These are phyloP conservation scores for Calosoma granatense DNA, from an alignment of 1,140 invertebrate species.

Conservation along the genomic window DNA sequence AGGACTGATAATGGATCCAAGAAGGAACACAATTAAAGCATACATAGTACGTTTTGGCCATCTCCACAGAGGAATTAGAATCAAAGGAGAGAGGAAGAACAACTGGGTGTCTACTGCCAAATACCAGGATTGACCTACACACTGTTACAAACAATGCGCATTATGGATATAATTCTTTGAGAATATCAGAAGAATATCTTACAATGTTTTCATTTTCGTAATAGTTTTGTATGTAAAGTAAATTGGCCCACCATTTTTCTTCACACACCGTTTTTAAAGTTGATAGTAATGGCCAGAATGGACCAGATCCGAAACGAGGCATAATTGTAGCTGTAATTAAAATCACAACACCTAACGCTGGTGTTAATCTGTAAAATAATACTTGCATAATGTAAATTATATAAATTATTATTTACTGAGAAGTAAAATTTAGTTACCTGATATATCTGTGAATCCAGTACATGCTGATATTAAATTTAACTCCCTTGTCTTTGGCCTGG, in stretches of 20 bases:
- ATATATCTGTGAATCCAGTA: conserved; percentile 47
- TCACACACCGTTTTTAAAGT: conserved; percentile 30
- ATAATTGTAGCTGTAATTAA: conserved; percentile 32
- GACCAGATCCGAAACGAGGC: conserved; percentile 32
- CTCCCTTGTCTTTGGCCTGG: conserved; percentile 35
- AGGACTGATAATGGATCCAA: not conserved
- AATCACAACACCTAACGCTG: conserved; percentile 33
- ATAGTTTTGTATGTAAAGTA: conserved; percentile 41
- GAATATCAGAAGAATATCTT: not conserved
- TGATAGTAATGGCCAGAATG: conserved; percentile 32
- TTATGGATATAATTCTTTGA: not conserved
- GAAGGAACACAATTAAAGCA: not conserved
- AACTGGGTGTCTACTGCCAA: conserved; percentile 35
- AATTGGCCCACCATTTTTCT: conserved; percentile 39
- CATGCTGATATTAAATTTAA: conserved; percentile 18
- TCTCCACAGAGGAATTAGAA: conserved; percentile 25
- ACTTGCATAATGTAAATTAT: no score
- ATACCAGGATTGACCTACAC: conserved; percentile 36
- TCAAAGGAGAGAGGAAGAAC: conserved; percentile 29
- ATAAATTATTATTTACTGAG: no score
- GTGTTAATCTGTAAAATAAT: conserved; percentile 40
- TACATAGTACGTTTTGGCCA: conserved; percentile 8
- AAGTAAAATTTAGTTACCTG: no score
- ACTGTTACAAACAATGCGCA: no score
- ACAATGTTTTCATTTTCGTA: conserved; percentile 26